Evolutionary conservation across 2,888 invertebrate genomes (phyloP), one percentile per base, ranked within the genome.

Genomic region (Drosophila mayaguana): DNA sequence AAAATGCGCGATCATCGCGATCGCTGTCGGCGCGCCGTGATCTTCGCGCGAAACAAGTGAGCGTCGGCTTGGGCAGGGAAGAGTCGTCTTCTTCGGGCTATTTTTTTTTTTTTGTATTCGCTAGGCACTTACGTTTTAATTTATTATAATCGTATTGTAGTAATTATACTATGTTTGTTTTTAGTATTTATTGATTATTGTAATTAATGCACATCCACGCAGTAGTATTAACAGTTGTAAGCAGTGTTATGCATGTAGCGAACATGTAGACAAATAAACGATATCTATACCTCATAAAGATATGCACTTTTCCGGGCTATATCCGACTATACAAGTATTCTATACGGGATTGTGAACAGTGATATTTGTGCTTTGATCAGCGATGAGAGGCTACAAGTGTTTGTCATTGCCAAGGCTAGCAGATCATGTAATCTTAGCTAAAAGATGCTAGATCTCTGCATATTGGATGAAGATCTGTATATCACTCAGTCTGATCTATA

Each of bases 1-100:
- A 82, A 85, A 65, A 86, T 89, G 81, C 80, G 91, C 2, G 92
- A 92, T 64, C 90, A 92, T 71, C 90, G 90, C 6, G 83, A 91
- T 76, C 88, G 90, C 8, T 92, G 92, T 62, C 84, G 92, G 16
- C 83, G 89, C 7, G 90, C 90, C 4, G 57, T 91, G 20, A 81
- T 75, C 55, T 92, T 91, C 28, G 81, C 75, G 16, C 83, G 88
- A n/a, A 61, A 72, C 67, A 61, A 61, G 40, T 83, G 56, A 82
- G 40, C 16, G 8, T 9, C 16, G 1, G 14, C 18, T 5, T 25
- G 51, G 34, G 16, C 20, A 14, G 16, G 2, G 1, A 34, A 22
- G 34, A 22, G 20, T 22, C 38, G 12, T 14, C 43, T 40, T 46
- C 51, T 36, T 22, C 22, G 43, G 40, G 38, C 18, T 18, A 7